These are phyloP conservation scores for Boulengeromyrus knoepffleri DNA, from an alignment of 2,113 vertebrate species.

Conservation along the genomic window DNA sequence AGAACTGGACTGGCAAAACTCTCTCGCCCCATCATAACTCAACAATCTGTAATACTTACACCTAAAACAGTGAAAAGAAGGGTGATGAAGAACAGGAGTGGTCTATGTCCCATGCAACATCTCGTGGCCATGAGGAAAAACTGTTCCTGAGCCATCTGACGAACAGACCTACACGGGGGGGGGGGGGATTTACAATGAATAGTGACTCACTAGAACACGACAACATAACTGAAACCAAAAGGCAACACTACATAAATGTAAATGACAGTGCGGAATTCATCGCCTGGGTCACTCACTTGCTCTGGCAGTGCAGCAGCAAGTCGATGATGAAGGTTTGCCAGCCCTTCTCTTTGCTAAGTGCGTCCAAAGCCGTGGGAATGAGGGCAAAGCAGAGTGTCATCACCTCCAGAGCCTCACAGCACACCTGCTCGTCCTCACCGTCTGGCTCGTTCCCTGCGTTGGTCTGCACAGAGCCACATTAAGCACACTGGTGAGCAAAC, in stretches of 20 bases:
- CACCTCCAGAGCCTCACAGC: conserved; percentile 94
- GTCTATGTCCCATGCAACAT: conserved; percentile 97
- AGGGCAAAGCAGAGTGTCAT: conserved; percentile 98
- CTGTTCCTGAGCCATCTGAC: conserved; percentile 97
- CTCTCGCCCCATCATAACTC: background rate
- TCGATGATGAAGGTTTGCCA: conserved; percentile 99
- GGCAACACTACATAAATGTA: background rate
- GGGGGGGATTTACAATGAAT: background rate
- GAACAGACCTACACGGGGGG: conserved; percentile 74
- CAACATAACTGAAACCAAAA: background rate
- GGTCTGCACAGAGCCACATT: conserved; percentile 59
- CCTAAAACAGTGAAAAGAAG: conserved; percentile 95
- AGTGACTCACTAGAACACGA: background rate
- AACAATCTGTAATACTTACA: conserved; percentile 56
- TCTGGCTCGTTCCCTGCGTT: conserved; percentile 92
- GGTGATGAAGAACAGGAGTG: conserved; percentile 97
- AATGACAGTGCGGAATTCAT: background rate
- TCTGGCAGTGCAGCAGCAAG: conserved; percentile 93
- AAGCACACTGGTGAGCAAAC: background rate
- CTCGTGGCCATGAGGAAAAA: conserved; percentile 98
- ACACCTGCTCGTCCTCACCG: conserved; percentile 94
- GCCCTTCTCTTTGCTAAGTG: conserved; percentile 96
- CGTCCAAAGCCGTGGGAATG: conserved; percentile 91
- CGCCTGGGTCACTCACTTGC: conserved; percentile 78
- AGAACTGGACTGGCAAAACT: background rate